Percentiles rank a stretch among this genome's conserved stretches.
These are phyloP conservation scores for Hylia prasina DNA, from an alignment of 2,113 vertebrate species.

Conservation along the genomic window DNA sequence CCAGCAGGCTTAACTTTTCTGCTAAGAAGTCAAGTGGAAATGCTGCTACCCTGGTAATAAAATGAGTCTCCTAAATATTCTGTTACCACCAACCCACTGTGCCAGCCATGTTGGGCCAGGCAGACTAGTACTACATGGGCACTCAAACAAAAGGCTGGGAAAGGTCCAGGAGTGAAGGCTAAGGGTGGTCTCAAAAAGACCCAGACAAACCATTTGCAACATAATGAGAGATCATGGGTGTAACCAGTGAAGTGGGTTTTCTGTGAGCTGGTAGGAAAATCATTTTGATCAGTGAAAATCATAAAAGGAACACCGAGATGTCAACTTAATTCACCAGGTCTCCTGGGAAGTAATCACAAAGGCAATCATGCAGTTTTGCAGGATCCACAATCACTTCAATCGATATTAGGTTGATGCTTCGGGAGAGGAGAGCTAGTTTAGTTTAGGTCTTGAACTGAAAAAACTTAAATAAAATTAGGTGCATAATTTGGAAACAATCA, in stretches of 20 bases:
- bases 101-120: not conserved
- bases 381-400: accelerated
- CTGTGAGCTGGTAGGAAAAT: not conserved
- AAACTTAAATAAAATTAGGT: not conserved
- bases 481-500: not conserved
- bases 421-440: not conserved
- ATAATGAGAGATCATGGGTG: not conserved
- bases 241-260: not conserved
- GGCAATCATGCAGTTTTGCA: not conserved
- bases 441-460: not conserved
- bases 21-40: constrained; percentile 28
- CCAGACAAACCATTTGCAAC: not conserved
- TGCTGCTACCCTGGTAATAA: constrained; percentile 47
- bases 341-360: not conserved
- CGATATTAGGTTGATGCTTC: not conserved
- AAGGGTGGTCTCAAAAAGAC: not conserved
- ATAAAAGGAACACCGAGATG: not conserved
- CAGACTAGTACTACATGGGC: not conserved
- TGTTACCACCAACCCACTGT: not conserved
- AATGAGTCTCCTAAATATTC: constrained; percentile 28
- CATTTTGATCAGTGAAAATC: not conserved
- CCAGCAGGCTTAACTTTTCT: not conserved
- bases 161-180: not conserved
- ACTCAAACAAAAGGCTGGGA: not conserved
- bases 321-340: not conserved